Evolutionary conservation across 2,113 vertebrate species (phyloP).

Genomic region (Oreotrochilus melanogaster): DNA sequence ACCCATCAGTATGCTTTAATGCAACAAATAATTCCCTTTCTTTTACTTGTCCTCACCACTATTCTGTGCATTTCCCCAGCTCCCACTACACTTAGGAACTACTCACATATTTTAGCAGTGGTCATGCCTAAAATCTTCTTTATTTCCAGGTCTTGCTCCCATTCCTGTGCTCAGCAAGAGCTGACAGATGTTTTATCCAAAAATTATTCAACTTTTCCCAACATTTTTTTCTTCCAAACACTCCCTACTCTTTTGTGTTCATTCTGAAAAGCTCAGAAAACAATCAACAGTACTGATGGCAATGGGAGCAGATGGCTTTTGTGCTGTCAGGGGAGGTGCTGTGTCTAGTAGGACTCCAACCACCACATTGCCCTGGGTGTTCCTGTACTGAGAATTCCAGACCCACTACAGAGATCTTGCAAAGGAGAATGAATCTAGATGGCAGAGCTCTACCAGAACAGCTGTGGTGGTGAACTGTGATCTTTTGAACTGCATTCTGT

Average conservation of each 20-base stretch:
- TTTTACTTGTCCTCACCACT: not conserved
- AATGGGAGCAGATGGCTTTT: not conserved
- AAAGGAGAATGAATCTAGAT: not conserved
- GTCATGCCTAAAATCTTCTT: not conserved
- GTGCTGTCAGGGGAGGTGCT: fast-evolving
- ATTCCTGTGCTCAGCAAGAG: not conserved
- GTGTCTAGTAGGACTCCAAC: no score
- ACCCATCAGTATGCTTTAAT: not conserved
- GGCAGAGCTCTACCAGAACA: not conserved
- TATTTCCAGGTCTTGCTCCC: not conserved
- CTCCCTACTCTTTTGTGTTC: not conserved
- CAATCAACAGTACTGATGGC: not conserved
- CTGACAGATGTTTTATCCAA: not conserved
- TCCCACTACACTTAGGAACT: not conserved
- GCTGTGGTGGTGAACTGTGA: not conserved
- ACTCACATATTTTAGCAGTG: not conserved
- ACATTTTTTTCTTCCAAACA: not conserved
- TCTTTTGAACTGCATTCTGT: not conserved
- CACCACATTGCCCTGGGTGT: not conserved
- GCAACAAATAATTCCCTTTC: not conserved
- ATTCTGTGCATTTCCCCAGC: not conserved
- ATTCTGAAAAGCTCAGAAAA: not conserved
- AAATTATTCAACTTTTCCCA: not conserved
- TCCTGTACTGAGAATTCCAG: not conserved
- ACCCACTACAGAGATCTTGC: not conserved